Conservation (phyloP, 2,113 vertebrate species). For the Columba livia region DNA sequence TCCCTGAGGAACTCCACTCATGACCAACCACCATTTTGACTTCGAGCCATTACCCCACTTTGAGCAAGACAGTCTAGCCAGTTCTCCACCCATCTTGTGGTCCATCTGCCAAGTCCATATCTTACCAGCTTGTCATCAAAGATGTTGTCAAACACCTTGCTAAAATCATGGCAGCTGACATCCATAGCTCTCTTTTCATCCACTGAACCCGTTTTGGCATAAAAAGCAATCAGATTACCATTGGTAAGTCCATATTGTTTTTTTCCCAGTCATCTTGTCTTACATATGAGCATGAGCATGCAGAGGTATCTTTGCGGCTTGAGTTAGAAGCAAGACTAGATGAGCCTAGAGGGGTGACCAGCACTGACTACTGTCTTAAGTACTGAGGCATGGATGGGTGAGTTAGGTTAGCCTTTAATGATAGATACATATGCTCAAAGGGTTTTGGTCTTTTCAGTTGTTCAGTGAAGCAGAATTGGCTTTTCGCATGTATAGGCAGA, state of each 20-base stretch:
- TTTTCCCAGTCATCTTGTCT: not conserved
- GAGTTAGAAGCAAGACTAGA: not conserved
- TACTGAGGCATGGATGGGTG: not conserved
- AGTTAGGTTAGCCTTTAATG: not conserved
- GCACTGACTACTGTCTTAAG: not conserved
- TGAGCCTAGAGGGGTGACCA: not conserved
- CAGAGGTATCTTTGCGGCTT: not conserved
- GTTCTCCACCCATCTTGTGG: not conserved
- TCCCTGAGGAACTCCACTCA: not conserved
- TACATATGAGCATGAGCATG: not conserved
- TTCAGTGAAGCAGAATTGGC: not conserved
- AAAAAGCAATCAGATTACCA: not conserved
- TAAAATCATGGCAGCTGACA: not conserved
- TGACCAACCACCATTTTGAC: not conserved
- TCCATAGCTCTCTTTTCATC: not conserved
- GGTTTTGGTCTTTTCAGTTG: not conserved
- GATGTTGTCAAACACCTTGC: not conserved
- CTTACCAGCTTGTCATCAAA: not conserved
- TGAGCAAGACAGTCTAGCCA: not conserved
- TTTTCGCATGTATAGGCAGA: not conserved
- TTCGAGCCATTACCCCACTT: not conserved
- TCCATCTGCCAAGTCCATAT: not conserved
- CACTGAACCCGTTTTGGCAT: not conserved
- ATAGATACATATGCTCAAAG: not conserved
- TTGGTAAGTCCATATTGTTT: not conserved